A percentile compares a stretch with the other conserved stretches of the same genome.
These are phyloP conservation scores for Galleria mellonella DNA, from an alignment of 1,140 invertebrate species.

Conservation along the genomic window DNA sequence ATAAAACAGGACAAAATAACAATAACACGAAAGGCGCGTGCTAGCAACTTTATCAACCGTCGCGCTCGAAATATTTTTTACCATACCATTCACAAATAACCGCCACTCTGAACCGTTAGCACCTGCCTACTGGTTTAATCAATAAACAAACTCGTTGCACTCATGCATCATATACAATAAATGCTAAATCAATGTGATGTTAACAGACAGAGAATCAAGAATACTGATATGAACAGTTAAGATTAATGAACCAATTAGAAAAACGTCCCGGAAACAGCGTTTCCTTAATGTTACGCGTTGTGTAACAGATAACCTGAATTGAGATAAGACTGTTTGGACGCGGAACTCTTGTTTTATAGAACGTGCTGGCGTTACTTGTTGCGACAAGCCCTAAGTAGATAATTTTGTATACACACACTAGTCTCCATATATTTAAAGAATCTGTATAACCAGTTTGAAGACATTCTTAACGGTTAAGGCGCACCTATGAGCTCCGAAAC, in stretches of 20 bases:
- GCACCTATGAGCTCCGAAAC: conserved; percentile 14
- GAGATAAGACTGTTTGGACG: conserved; percentile 31
- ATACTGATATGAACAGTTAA: too few relatives aligned
- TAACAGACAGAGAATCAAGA: too few relatives aligned
- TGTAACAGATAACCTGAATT: conserved; percentile 35
- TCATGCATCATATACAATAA: too few relatives aligned
- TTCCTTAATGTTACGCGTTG: conserved; percentile 36
- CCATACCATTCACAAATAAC: conserved; percentile 53
- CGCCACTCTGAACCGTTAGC: conserved; percentile 55
- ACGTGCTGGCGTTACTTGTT: not conserved
- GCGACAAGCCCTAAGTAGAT: conserved; percentile 12
- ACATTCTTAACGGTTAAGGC: conserved; percentile 52
- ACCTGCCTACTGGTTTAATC: conserved; percentile 32
- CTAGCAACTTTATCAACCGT: conserved; percentile 31
- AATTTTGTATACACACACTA: conserved; percentile 26
- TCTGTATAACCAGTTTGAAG: conserved; percentile 44
- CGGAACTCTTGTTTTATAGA: conserved; percentile 3
- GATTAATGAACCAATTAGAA: too few relatives aligned
- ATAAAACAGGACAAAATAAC: not conserved
- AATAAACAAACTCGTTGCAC: not conserved
- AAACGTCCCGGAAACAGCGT: conserved; percentile 22
- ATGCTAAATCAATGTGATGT: too few relatives aligned
- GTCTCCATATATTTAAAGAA: conserved; percentile 21
- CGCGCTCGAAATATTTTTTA: conserved; percentile 49
- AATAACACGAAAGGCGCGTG: conserved; percentile 12